A percentile compares a stretch with the other conserved stretches of the same genome.
phyloP scores from a whole-genome alignment of 2,797 vertebrate species.

The Enteromius afrohamiltoni region DNA sequence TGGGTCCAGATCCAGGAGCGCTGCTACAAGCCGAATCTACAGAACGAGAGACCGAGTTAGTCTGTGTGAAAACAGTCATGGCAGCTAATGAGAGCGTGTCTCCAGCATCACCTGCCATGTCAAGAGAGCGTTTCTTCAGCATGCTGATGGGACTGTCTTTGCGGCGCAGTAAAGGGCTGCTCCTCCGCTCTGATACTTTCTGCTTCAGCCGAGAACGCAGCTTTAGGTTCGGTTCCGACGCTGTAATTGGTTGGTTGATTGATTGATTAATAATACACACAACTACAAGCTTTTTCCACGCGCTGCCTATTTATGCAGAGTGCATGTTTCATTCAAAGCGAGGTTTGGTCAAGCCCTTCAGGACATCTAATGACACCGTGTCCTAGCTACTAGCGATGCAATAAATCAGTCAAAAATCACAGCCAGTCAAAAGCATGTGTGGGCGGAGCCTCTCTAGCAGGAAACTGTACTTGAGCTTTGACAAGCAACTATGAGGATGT shows the following conservation, averaged over 20 bases:
- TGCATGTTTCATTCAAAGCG: not conserved
- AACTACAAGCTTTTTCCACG: not conserved
- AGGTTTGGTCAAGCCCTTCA: not conserved
- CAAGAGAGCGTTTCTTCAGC: conserved; percentile 92
- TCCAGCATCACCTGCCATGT: conserved; percentile 82
- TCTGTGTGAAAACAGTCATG: not conserved
- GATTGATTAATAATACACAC: not conserved
- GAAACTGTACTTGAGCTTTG: not conserved
- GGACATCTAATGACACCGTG: not conserved
- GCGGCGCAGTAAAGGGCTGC: conserved; percentile 91
- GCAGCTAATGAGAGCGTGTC: not conserved
- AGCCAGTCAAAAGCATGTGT: no score
- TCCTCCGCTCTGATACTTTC: conserved; percentile 92
- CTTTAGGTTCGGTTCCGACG: conserved; percentile 96
- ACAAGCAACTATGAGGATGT: not conserved
- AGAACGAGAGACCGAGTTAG: conserved; percentile 1
- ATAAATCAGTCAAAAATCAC: no score
- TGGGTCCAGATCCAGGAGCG: conserved; percentile 93
- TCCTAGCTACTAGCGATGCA: no score
- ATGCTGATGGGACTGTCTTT: conserved; percentile 87
- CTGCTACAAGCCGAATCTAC: conserved; percentile 93
- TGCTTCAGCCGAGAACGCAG: conserved; percentile 94
- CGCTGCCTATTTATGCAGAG: not conserved
- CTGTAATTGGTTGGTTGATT: conserved; percentile 69
- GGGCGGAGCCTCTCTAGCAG: no score